Percentiles rank a stretch among this genome's conserved stretches.
These are phyloP conservation scores for Callaeas wilsoni DNA, from an alignment of 2,113 vertebrate genomes.

Conservation along the genomic window DNA sequence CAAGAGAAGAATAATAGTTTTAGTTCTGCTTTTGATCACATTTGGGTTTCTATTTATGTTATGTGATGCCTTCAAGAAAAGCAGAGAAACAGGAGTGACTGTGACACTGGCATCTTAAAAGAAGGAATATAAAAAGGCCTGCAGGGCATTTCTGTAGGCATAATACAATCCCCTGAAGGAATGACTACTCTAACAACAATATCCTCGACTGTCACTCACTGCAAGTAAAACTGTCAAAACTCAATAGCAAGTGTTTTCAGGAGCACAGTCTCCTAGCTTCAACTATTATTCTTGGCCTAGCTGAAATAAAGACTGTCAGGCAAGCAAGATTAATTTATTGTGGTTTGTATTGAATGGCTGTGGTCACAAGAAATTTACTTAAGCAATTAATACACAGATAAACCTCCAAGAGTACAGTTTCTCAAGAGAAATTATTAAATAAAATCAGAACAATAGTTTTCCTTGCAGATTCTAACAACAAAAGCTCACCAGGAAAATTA, in stretches of 20 bases:
- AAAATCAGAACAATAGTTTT: background rate
- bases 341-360: background rate
- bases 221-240: constrained; percentile 41
- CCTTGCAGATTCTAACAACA: background rate
- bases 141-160: constrained; percentile 34
- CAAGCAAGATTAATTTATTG: constrained; percentile 5
- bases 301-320: constrained; percentile 12
- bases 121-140: background rate
- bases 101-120: background rate
- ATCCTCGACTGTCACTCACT: background rate
- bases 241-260: background rate
- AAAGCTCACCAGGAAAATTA: background rate
- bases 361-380: background rate
- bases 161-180: constrained; percentile 44
- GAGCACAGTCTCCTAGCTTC: background rate
- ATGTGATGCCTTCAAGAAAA: background rate
- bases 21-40: background rate
- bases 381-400: background rate
- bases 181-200: constrained; percentile 45
- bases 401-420: background rate
- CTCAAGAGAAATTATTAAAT: background rate
- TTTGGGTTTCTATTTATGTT: background rate
- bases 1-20: background rate
- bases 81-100: background rate
- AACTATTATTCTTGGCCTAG: background rate